Conservation (phyloP, 2,113 vertebrate species). For the Aphyosemion australe region DNA sequence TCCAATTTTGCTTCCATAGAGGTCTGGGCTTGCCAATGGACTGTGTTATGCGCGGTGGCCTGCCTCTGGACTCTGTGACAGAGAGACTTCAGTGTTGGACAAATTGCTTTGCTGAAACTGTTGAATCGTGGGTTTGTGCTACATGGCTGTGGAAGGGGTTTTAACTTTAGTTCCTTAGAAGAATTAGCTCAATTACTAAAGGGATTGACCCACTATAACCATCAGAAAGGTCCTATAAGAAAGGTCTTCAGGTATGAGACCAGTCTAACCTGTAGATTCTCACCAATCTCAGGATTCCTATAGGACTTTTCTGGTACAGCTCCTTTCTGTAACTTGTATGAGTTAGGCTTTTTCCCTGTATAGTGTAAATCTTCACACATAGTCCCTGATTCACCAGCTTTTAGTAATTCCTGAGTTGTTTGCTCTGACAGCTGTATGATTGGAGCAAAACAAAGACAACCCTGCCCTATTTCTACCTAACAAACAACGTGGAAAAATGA, state of each 20-base stretch:
- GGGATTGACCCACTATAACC: slow-evolving; percentile 21
- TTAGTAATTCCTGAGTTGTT: slow-evolving; percentile 45
- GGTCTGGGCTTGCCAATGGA: slow-evolving; percentile 42
- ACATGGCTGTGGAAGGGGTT: slow-evolving; percentile 43
- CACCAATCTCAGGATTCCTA: slow-evolving; percentile 59
- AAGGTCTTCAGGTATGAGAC: slow-evolving; percentile 34
- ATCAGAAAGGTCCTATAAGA: slow-evolving; percentile 70
- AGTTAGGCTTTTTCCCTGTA: slow-evolving; percentile 26
- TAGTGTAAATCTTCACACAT: slow-evolving; percentile 11
- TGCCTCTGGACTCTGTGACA: slow-evolving; percentile 29
- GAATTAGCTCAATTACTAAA: slow-evolving; percentile 5
- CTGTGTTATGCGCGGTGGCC: slow-evolving; percentile 46
- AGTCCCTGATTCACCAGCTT: not conserved
- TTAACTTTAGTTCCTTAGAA: slow-evolving; percentile 9
- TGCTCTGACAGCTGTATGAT: slow-evolving; percentile 51
- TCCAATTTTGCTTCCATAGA: slow-evolving; percentile 43
- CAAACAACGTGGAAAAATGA: slow-evolving; percentile 14
- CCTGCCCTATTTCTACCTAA: slow-evolving; percentile 28
- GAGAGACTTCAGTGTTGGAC: slow-evolving; percentile 50
- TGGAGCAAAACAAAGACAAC: slow-evolving; percentile 4
- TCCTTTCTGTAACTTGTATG: slow-evolving; percentile 21
- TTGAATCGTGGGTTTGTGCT: slow-evolving; percentile 42
- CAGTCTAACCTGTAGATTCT: slow-evolving; percentile 59
- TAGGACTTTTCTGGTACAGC: slow-evolving; percentile 66
- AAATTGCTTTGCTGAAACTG: slow-evolving; percentile 52